Conservation (phyloP, 53 echinoderm and acorn worm genomes). For the Holothuria leucospilota region DNA sequence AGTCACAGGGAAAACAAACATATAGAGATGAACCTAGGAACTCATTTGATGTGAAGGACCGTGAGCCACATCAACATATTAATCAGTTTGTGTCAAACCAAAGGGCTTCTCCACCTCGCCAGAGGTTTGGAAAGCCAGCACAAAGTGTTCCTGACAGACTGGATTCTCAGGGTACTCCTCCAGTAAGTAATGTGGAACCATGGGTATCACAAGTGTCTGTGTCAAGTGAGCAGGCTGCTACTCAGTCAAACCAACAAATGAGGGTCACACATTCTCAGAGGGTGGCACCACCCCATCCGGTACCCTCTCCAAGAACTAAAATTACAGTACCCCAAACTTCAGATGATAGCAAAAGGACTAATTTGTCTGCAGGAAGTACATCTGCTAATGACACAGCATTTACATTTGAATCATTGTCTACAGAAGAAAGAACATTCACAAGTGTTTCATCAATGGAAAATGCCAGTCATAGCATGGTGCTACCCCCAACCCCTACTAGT, state of each 20-base stretch:
- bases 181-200: constrained; percentile 10
- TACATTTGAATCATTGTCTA: constrained; percentile 51
- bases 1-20: constrained; percentile 3
- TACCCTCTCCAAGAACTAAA: constrained; percentile 32
- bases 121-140: constrained; percentile 16
- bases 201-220: constrained; percentile 35
- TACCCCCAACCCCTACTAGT: constrained; percentile 33
- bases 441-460: constrained; percentile 91
- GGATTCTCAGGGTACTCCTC: background rate
- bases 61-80: background rate
- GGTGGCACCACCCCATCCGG: constrained; percentile 55
- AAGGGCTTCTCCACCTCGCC: constrained; percentile 27
- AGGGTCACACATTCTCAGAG: constrained; percentile 45
- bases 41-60: constrained; percentile 9
- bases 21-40: constrained; percentile 4
- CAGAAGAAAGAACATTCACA: constrained; percentile 65
- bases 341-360: background rate
- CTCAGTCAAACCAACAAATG: background rate
- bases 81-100: background rate
- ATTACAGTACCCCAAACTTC: constrained; percentile 28
- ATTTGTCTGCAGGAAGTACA: constrained; percentile 2
- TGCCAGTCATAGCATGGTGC: constrained; percentile 42
- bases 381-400: constrained; percentile 49
- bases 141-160: constrained; percentile 38
- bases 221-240: constrained; percentile 11